Conservation (phyloP, 1,140 invertebrate genomes). For the Aplysia californica region DNA sequence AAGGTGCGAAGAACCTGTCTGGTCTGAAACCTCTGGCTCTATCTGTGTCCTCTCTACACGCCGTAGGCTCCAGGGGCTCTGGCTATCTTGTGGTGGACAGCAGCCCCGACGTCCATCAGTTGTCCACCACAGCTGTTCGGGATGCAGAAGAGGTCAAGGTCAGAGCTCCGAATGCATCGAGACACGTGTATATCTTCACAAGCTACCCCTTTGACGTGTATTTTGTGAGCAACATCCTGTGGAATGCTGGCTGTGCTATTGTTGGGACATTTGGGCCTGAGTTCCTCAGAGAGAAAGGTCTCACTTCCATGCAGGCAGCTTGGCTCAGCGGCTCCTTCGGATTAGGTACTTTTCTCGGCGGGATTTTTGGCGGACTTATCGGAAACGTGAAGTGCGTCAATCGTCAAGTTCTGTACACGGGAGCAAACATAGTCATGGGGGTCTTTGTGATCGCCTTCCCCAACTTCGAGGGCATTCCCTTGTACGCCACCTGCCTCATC, state of each 20-base stretch:
- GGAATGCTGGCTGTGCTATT: constrained; percentile 52
- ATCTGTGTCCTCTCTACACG: neutral
- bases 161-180: constrained; percentile 8
- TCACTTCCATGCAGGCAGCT: constrained; percentile 40
- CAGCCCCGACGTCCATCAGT: neutral
- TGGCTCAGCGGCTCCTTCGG: constrained; percentile 41
- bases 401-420: constrained; percentile 42
- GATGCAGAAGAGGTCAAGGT: too few relatives aligned
- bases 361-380: constrained; percentile 46
- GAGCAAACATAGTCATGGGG: constrained; percentile 46
- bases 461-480: constrained; percentile 24
- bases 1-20: too few relatives aligned
- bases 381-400: constrained; percentile 45
- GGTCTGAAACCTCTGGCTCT: too few relatives aligned
- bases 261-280: constrained; percentile 47
- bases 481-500: constrained; percentile 28
- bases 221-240: constrained; percentile 55
- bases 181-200: constrained; percentile 41
- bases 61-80: neutral
- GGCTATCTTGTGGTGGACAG: neutral
- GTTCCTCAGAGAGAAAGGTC: constrained; percentile 39
- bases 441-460: constrained; percentile 35
- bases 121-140: too few relatives aligned
- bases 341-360: constrained; percentile 47
- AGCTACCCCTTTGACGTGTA: constrained; percentile 53